phyloP scores from a whole-genome alignment of 2,113 vertebrate genomes.

The Pollimyrus isidori region DNA sequence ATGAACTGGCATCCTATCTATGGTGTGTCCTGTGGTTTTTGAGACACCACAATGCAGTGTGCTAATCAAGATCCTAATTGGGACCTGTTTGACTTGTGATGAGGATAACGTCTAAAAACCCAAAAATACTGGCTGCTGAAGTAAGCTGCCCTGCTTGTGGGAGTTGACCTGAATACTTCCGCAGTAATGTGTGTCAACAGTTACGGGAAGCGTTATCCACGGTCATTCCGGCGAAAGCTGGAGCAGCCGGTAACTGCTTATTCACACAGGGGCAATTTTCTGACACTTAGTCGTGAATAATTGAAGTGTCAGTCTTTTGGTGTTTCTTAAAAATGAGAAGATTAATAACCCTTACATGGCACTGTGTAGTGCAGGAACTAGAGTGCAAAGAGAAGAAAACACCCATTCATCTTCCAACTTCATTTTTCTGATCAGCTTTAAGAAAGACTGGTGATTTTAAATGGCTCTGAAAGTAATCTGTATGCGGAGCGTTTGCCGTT shows the following conservation, averaged over 20 bases:
- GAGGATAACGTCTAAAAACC: background rate
- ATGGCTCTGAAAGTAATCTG: background rate
- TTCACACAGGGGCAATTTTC: background rate
- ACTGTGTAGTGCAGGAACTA: background rate
- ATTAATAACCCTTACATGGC: background rate
- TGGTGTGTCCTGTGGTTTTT: background rate
- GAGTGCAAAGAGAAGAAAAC: background rate
- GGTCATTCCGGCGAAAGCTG: background rate
- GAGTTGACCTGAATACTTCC: background rate
- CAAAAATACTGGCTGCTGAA: background rate
- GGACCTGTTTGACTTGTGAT: background rate
- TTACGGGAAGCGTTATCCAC: background rate
- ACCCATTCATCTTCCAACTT: background rate
- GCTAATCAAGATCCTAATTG: background rate
- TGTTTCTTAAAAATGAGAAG: background rate
- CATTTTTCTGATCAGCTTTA: background rate
- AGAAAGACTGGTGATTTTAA: background rate
- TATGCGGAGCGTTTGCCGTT: background rate
- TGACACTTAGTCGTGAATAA: background rate
- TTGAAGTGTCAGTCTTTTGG: background rate
- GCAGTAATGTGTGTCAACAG: background rate
- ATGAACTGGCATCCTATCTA: background rate
- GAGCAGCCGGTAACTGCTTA: no score
- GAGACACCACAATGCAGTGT: background rate
- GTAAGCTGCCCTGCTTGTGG: background rate